Evolutionary conservation across 1,140 invertebrate species (phyloP).

Genomic region (Liolophura sinensis): DNA sequence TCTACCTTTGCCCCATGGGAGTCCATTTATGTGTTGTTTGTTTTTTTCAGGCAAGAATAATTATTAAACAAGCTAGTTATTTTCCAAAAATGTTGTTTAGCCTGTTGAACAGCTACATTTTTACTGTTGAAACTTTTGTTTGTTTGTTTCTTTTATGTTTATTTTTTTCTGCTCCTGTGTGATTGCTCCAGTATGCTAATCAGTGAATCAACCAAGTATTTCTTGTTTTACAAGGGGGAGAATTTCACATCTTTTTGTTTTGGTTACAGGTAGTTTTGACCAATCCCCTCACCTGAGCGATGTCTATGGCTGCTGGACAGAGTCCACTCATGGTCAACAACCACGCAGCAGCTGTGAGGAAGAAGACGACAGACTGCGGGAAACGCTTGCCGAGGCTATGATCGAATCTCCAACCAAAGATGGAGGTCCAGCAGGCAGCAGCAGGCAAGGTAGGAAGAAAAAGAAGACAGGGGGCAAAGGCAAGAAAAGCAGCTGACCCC

Average conservation of each 20-base stretch:
- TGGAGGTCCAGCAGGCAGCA: constrained; percentile 31
- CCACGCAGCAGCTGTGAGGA: constrained; percentile 41
- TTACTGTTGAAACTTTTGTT: too few species aligned
- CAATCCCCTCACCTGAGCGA: constrained; percentile 84
- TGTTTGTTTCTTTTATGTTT: too few species aligned
- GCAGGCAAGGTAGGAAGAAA: constrained; percentile 13
- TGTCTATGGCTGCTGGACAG: constrained; percentile 68
- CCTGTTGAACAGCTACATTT: too few species aligned
- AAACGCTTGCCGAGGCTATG: constrained; percentile 94
- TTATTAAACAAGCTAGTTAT: background rate
- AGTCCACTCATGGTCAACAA: constrained; percentile 48
- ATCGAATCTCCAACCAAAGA: constrained; percentile 71
- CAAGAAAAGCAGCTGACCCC: background rate
- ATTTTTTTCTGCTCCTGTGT: too few species aligned
- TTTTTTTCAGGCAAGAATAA: background rate
- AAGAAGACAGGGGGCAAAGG: background rate
- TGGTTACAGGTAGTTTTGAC: constrained; percentile 77
- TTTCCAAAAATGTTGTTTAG: too few species aligned
- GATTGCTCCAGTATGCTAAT: too few species aligned
- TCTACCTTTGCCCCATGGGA: background rate
- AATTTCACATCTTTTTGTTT: too few species aligned
- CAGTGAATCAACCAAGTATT: too few species aligned
- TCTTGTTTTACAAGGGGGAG: too few species aligned
- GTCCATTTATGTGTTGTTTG: too few species aligned
- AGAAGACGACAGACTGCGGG: constrained; percentile 77